phyloP scores from a whole-genome alignment of 2,797 vertebrate genomes.

The Xenopus petersii region DNA sequence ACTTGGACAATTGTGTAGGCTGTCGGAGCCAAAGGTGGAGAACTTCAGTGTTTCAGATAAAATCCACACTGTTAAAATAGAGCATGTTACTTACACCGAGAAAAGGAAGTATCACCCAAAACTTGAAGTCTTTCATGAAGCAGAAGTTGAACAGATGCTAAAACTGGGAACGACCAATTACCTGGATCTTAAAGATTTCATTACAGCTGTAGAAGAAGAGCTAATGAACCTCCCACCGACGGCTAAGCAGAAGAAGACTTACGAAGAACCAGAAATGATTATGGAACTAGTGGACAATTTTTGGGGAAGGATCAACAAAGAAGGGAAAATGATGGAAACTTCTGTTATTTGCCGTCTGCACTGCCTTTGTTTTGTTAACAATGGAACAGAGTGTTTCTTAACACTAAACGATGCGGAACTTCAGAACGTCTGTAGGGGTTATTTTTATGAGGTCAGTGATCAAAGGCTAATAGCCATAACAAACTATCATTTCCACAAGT shows the following conservation, averaged over 20 bases:
- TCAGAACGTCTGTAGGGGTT: conserved; percentile 71
- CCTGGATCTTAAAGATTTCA: conserved; percentile 81
- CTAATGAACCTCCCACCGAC: conserved; percentile 72
- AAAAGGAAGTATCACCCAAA: conserved; percentile 89
- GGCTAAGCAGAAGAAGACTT: conserved; percentile 73
- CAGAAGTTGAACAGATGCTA: conserved; percentile 86
- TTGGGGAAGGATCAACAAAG: conserved; percentile 82
- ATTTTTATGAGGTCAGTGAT: conserved; percentile 74
- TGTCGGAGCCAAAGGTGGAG: conserved; percentile 88
- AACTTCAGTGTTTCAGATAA: conserved; percentile 84
- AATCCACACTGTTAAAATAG: conserved; percentile 90
- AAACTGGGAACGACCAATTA: conserved; percentile 88
- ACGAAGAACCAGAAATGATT: conserved; percentile 88
- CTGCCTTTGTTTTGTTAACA: conserved; percentile 87
- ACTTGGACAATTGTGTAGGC: conserved; percentile 79
- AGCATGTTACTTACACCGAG: conserved; percentile 83
- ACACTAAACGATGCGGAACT: conserved; percentile 85
- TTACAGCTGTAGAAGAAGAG: conserved; percentile 83
- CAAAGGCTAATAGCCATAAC: conserved; percentile 81
- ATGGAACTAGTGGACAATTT: conserved; percentile 89
- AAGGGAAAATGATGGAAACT: conserved; percentile 74
- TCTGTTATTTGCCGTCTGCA: conserved; percentile 79
- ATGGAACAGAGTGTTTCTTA: conserved; percentile 81
- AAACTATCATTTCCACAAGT: conserved; percentile 80
- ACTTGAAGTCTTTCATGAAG: conserved; percentile 80